Evolutionary conservation across 2,888 invertebrate genomes (phyloP), one percentile per base, ranked within the genome.

Genomic region (Eristalis intricaria): DNA sequence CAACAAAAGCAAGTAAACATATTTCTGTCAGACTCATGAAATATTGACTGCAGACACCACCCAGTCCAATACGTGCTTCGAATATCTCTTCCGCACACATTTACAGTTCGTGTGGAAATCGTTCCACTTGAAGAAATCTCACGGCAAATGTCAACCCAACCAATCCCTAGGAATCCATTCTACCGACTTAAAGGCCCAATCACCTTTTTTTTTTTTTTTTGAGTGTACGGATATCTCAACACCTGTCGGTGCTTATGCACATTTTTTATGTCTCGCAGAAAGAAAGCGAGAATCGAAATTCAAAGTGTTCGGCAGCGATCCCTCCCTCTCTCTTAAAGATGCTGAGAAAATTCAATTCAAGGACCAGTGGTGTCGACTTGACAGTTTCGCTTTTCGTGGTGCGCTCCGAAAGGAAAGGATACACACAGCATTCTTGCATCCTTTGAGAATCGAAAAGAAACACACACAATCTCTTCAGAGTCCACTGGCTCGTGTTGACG

Each of bases 261-360:
- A 50, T 50, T 50, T 50, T 50, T 50, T 19, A 50, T 50, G 7
- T 50, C 50, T 50, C 50, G n/a, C n/a, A 7, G 43, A 43, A n/a
- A 43, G 29, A 19, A 56, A 50, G 32, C 7, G 32, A n/a, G 43
- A 29, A 66, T 61, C 56, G 26, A 76, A 80, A 73, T 68, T 71
- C 71, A 75, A 80, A 80, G 50, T 84, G 80, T 71, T 75, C 60
- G 8, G 58, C n/a, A n/a, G n/a, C n/a, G 64, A 61, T 50, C 65
- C 65, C 65, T 29, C 64, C 22, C 29, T 61, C 19, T 23, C 7
- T 71, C 77, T 29, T 23, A n/a, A 26, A n/a, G 15, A 61, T 23
- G 22, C 23, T 26, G 60, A 26, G 74, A 32, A 79, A 79, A 80
- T 80, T 80, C 60, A 76, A 79, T 80, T 66, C 70, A 84, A 80